Evolutionary conservation across 2,113 vertebrate genomes (phyloP), one percentile per base, ranked within the genome.

Genomic region (Antechinus stuartii): DNA sequence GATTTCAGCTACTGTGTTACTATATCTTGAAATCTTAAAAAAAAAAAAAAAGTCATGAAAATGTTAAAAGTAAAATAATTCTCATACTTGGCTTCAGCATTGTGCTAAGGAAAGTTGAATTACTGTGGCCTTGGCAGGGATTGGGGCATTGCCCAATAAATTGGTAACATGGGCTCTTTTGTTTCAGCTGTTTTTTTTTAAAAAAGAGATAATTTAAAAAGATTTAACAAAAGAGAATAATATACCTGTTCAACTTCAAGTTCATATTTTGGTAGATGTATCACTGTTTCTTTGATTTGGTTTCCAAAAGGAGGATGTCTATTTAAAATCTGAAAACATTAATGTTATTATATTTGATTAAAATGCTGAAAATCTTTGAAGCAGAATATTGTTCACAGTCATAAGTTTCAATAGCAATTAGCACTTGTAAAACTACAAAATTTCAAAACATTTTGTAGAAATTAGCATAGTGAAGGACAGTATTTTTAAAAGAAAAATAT

Each of bases 291-390:
- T 99, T 99, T 99, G 98, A 99, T 99, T 97, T 99, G 99, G 97
- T 99, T 99, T 97, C 99, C 99, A 99, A 99, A 99, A 52, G 99
- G 99, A 61, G 99, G 99, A 95, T 99, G 99, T 96, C 99, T 99
- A 98, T 99, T 99, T 96, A 99, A 98, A 98, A 99, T 99, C 99
- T 99, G 98, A 89, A 98, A 96, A 98, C 93, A 96, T 94, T 97
- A 68, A 93, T 42, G 94, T 76, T 42, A 96, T 97, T 96, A 95
- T 61, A 92, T 90, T 95, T 93, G 93, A 96, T 0, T 26, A 95
- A 3, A 96, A 94, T n/a, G 96, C 42, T 90, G 61, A 92, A 93
- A 95, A 93, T 46, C 76, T 22, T 96, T 92, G 91, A n/a, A 94
- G 91, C 76, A 56, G 94, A 96, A 93, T 84, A 92, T 26, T 91